phyloP scores from a whole-genome alignment of 2,113 vertebrate species.

The Helogale parvula region DNA sequence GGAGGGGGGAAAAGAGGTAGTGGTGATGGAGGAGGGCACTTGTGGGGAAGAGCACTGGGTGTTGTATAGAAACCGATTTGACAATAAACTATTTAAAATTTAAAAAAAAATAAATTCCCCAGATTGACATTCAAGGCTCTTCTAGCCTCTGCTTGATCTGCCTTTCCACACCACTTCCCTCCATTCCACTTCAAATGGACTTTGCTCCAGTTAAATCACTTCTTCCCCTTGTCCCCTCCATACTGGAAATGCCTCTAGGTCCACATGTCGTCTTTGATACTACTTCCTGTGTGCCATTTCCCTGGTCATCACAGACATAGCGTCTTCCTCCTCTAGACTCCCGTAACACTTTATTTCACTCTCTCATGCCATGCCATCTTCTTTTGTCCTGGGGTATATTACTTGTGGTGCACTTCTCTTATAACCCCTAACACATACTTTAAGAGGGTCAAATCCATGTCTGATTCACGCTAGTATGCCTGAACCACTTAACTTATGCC shows the following conservation, averaged over 20 bases:
- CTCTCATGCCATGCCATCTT: background rate
- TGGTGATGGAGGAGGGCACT: no score
- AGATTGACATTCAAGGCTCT: background rate
- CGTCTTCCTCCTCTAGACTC: background rate
- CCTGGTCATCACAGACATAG: background rate
- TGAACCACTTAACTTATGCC: background rate
- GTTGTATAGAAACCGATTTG: no score
- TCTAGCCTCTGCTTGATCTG: background rate
- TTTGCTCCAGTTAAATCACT: background rate
- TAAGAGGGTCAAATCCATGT: background rate
- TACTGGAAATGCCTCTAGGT: background rate
- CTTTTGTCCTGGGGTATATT: background rate
- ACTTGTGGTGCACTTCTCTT: constrained; percentile 24
- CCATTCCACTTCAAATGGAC: background rate
- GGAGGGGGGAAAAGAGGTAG: no score
- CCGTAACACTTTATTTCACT: background rate
- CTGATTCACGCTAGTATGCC: background rate
- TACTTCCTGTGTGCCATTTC: background rate
- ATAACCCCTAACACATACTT: background rate
- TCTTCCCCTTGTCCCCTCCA: background rate
- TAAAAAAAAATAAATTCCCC: background rate
- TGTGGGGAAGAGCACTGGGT: no score
- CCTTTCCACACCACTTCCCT: background rate
- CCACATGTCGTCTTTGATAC: background rate
- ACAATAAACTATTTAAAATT: no score